Conservation (phyloP, 1,140 invertebrate genomes). For the Leucophenga varia region DNA sequence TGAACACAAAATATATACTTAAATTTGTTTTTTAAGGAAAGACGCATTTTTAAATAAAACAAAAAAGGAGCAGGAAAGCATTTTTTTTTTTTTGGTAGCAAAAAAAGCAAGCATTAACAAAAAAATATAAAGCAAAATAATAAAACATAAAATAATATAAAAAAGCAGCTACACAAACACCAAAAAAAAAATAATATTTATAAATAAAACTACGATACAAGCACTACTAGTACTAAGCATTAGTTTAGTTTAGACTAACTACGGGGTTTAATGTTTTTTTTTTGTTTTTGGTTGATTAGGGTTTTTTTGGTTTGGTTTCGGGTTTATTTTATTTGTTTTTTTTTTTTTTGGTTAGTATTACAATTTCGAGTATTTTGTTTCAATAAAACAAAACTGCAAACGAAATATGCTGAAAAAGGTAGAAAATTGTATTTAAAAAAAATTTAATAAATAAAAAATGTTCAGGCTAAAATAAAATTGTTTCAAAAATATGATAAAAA, state of each 20-base stretch:
- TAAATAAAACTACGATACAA: constrained; percentile 21
- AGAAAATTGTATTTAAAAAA: constrained; percentile 50
- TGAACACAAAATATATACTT: constrained; percentile 33
- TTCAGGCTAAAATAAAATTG: constrained; percentile 9
- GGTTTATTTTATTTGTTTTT: neutral
- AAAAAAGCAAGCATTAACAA: neutral
- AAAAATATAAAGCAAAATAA: constrained; percentile 1
- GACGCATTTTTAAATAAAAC: too few species aligned
- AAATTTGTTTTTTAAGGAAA: neutral
- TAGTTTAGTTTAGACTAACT: constrained; percentile 25
- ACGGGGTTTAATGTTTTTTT: constrained; percentile 34
- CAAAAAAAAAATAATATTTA: too few species aligned
- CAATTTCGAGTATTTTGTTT: constrained; percentile 20
- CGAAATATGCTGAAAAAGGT: constrained; percentile 52
- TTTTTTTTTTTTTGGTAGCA: neutral
- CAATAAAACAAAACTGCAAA: constrained; percentile 45
- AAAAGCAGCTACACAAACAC: constrained; percentile 31
- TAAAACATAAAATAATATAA: constrained; percentile 17
- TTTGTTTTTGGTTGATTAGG: constrained; percentile 38
- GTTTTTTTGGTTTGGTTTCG: constrained; percentile 31
- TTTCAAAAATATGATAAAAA: constrained; percentile 1
- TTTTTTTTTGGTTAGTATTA: constrained; percentile 37
- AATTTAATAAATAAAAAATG: constrained; percentile 28
- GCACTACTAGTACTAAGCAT: constrained; percentile 31
- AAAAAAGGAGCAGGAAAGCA: too few species aligned